A percentile compares a stretch with the other conserved stretches of the same genome.
These are phyloP conservation scores for Heliconius sara DNA, from an alignment of 2,888 invertebrate species.

Conservation along the genomic window DNA sequence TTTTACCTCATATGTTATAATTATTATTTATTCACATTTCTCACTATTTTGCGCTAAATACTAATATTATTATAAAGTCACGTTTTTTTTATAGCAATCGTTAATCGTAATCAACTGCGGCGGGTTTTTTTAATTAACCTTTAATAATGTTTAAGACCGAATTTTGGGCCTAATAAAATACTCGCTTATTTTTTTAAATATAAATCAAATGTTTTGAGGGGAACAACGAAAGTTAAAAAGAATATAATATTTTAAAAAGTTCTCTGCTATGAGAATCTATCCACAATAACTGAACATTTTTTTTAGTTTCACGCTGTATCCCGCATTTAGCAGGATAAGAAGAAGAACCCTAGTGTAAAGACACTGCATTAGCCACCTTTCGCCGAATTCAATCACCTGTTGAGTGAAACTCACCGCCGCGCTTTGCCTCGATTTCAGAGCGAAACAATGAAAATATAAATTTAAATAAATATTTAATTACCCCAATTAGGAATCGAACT, in stretches of 20 bases:
- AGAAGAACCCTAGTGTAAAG: too few species aligned
- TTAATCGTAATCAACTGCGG: slow-evolving; percentile 23
- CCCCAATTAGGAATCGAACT: too few species aligned
- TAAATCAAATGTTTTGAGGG: slow-evolving; percentile 5
- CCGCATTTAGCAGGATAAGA: too few species aligned
- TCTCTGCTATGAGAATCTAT: not conserved
- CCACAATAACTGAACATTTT: not conserved
- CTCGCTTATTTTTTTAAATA: not conserved
- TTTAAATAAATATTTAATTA: too few species aligned
- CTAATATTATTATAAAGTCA: slow-evolving; percentile 28
- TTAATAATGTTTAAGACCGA: slow-evolving; percentile 3
- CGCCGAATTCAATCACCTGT: too few species aligned
- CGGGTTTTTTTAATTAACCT: slow-evolving; percentile 22
- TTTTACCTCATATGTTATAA: slow-evolving; percentile 8
- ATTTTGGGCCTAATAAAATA: slow-evolving; percentile 13
- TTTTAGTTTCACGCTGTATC: too few species aligned
- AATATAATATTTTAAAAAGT: not conserved
- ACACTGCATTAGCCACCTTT: too few species aligned
- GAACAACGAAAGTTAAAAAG: not conserved
- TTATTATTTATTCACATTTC: slow-evolving; percentile 37
- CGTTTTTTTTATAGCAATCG: slow-evolving; percentile 30
- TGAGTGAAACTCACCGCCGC: too few species aligned
- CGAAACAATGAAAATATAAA: too few species aligned
- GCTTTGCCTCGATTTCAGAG: too few species aligned
- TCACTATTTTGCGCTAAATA: slow-evolving; percentile 19